Evolutionary conservation across 2,113 vertebrate genomes (phyloP).

Genomic region (Scortum barcoo): DNA sequence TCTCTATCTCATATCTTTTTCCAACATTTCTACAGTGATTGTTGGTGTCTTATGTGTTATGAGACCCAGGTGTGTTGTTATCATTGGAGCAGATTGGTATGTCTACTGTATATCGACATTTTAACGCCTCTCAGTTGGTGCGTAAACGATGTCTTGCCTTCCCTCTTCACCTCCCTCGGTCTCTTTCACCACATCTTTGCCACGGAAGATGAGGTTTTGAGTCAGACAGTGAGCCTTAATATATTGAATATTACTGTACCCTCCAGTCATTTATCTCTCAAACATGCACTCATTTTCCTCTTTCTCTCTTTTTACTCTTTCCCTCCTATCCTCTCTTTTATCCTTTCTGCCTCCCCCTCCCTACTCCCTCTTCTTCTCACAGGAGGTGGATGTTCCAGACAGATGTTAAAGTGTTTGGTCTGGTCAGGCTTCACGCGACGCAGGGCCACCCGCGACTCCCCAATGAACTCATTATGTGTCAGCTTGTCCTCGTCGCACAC

Average conservation of each 20-base stretch:
- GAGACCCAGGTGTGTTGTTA: conserved; percentile 2
- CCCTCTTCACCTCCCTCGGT: background rate
- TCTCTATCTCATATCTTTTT: too few species aligned
- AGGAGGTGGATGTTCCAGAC: conserved; percentile 90
- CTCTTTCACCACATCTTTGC: background rate
- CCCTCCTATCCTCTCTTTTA: background rate
- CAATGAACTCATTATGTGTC: conserved; percentile 94
- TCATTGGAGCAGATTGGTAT: background rate
- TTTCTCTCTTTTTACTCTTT: conserved; percentile 1
- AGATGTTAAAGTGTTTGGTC: conserved; percentile 92
- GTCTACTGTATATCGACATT: conserved; percentile 9
- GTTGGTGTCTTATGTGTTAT: background rate
- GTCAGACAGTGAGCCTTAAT: conserved; percentile 27
- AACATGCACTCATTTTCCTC: conserved; percentile 7
- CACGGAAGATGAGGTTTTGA: conserved; percentile 25
- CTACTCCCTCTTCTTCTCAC: conserved; percentile 62
- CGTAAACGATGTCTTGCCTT: background rate
- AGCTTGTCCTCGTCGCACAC: conserved; percentile 94
- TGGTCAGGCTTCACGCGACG: conserved; percentile 91
- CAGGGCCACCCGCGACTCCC: conserved; percentile 90
- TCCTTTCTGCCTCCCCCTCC: background rate
- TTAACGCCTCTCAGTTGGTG: background rate
- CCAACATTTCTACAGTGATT: background rate
- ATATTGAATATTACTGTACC: conserved; percentile 12
- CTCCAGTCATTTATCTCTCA: conserved; percentile 29